Conservation (phyloP, 2,888 invertebrate species). For the Limnephilus auricula region DNA sequence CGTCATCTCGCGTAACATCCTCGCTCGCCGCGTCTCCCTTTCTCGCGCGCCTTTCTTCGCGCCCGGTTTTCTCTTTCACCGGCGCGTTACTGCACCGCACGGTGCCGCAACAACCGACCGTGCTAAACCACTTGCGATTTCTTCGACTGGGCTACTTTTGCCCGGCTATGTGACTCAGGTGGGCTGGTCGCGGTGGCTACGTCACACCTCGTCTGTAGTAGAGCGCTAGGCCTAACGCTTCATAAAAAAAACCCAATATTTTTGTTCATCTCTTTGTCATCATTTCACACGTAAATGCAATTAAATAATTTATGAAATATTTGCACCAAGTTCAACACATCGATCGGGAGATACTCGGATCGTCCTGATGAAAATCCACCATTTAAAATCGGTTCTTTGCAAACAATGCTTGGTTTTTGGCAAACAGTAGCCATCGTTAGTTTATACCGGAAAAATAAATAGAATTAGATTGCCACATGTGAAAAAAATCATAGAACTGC, state of each 20-base stretch:
- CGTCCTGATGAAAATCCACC: too few relatives aligned
- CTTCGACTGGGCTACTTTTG: conserved; percentile 35
- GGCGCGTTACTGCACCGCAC: conserved; percentile 57
- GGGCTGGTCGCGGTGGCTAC: conserved; percentile 4
- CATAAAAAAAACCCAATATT: background rate
- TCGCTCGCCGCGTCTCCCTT: background rate
- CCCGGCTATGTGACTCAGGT: conserved; percentile 10
- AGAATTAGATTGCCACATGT: too few relatives aligned
- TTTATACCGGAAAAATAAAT: too few relatives aligned
- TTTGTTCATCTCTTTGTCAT: background rate
- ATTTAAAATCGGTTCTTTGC: too few relatives aligned
- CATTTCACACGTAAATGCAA: background rate
- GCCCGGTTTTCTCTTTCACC: conserved; percentile 61
- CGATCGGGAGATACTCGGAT: too few relatives aligned
- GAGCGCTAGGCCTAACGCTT: background rate
- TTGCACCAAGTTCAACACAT: too few relatives aligned
- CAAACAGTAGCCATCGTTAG: too few relatives aligned
- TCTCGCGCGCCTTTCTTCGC: background rate
- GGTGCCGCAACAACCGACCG: conserved; percentile 36
- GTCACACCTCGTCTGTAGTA: background rate
- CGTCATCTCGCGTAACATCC: conserved; percentile 29
- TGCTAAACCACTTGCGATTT: conserved; percentile 54
- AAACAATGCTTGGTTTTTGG: too few relatives aligned
- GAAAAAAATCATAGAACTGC: too few relatives aligned
- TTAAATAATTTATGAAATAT: too few relatives aligned